Evolutionary conservation across 1,140 invertebrate species (phyloP), one percentile per base, ranked within the genome.

Genomic region (Saccostrea echinata): DNA sequence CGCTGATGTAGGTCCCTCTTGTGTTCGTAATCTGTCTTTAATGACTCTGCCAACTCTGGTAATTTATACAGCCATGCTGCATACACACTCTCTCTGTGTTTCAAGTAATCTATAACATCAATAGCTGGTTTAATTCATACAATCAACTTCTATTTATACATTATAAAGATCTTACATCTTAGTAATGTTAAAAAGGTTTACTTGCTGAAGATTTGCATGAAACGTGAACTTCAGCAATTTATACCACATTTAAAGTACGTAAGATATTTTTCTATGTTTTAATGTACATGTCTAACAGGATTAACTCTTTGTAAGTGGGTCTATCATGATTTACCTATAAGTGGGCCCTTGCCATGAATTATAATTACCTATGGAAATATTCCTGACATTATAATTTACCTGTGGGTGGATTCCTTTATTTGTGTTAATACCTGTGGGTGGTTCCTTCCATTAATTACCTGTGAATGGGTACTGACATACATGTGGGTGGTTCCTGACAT

Each of bases 1-100:
- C 83, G 33, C 30, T 82, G 30, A 24, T 61, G 52, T 12, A 87
- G 80, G 18, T 87, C 80, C 43, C 83, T 87, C 21, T 87, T 87
- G 8, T 83, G 33, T n/a, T 83, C 64, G 27, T 87, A 87, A 33
- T 87, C 80, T 6, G 9, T 83, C 43, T 82, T 83, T 33, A 87
- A 55, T 0, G 81, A 80, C 55, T 83, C 30, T 16, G 86, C 86
- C 27, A 87, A 53, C 57, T 87, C 51, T 8, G 86, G 86, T 18
- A 87, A 35, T 51, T 83, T 87, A 33, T 82, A 55, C 12, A 57
- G 76, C 53, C 68, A 43, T 16, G 33, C 57, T 18, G 80, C 53
- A 21, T 80, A 83, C 33, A 57, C 8, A 64, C 86, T 87, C 24
- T 81, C 30, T 27, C 86, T n/a, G 53, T 82, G 51, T 13, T 53